phyloP scores from a whole-genome alignment of 2,888 invertebrate species.

The Cephus spinipes region DNA sequence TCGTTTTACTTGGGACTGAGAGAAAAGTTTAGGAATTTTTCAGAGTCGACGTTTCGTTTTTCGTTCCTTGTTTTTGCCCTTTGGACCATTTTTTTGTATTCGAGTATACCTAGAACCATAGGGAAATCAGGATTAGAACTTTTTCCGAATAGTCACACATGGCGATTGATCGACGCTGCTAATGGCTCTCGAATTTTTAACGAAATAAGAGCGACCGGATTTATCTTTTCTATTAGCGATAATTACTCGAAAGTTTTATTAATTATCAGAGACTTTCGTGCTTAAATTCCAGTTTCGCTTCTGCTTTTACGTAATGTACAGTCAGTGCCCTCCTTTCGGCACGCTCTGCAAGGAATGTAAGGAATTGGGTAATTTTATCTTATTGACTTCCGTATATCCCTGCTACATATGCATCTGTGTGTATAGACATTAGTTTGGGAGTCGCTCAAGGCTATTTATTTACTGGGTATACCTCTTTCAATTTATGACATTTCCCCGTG shows the following conservation, averaged over 20 bases:
- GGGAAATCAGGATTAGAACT: neutral
- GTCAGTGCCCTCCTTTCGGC: neutral
- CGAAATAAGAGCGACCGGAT: neutral
- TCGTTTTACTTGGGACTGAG: neutral
- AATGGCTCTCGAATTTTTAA: neutral
- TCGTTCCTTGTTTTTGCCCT: neutral
- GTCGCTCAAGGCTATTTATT: neutral
- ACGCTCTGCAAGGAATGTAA: neutral
- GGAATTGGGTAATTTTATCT: neutral
- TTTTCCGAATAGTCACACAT: neutral
- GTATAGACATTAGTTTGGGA: neutral
- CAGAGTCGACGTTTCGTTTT: neutral
- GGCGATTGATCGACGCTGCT: neutral
- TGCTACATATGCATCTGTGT: neutral
- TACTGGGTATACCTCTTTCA: neutral
- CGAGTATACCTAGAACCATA: neutral
- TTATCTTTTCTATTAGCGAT: neutral
- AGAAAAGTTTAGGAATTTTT: neutral
- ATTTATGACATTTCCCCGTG: neutral
- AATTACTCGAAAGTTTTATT: neutral
- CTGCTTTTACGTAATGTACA: neutral
- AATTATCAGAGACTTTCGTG: neutral
- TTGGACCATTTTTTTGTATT: neutral
- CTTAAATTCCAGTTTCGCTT: neutral
- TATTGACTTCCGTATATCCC: neutral